Conservation (phyloP, 2,113 vertebrate species). For the Laticauda laticaudata region DNA sequence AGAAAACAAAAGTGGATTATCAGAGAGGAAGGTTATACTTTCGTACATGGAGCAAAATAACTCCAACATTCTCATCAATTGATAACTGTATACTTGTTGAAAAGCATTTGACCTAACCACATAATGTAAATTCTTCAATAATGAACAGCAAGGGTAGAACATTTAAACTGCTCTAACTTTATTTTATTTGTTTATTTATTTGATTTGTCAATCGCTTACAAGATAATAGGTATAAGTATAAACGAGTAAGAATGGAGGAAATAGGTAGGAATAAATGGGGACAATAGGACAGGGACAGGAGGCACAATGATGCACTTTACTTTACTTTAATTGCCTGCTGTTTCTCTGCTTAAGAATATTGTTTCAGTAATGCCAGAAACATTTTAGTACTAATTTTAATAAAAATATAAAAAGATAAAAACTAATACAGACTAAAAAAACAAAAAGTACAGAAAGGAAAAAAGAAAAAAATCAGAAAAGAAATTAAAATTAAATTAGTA, state of each 20-base stretch:
- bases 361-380: background rate
- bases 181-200: too few species aligned
- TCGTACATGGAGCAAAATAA: background rate
- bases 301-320: too few species aligned
- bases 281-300: too few species aligned
- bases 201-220: too few species aligned
- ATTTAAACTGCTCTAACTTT: background rate
- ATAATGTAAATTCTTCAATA: background rate
- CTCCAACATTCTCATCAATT: too few species aligned
- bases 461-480: background rate
- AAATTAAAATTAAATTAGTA: background rate
- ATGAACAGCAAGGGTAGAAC: background rate
- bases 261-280: too few species aligned
- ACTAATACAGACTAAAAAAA: background rate
- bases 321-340: background rate
- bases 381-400: background rate
- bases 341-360: background rate
- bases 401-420: background rate
- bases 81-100: background rate
- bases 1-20: background rate
- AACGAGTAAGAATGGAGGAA: too few species aligned
- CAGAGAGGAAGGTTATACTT: background rate
- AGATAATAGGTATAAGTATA: too few species aligned
- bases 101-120: background rate
- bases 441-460: background rate